Percentiles rank a stretch among this genome's conserved stretches.
Conservation (phyloP, 2,113 vertebrate species). For the Pangasianodon gigas region DNA sequence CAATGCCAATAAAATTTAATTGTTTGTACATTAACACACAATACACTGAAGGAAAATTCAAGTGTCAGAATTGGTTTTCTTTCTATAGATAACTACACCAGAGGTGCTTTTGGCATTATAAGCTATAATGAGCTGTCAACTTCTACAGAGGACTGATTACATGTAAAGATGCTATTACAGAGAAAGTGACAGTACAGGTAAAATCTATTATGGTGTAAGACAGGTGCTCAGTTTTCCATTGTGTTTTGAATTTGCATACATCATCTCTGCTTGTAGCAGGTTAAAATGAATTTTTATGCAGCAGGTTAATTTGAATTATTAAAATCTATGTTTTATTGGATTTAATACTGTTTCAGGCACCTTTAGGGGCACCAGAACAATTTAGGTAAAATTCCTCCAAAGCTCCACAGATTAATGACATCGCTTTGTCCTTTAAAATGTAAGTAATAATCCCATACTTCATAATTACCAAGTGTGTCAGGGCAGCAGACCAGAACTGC, state of each 20-base stretch:
- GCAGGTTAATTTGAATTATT: background rate
- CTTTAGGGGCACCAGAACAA: background rate
- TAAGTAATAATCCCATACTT: background rate
- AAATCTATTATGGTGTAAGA: background rate
- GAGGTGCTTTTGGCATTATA: background rate
- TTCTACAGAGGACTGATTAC: background rate
- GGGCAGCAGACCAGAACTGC: background rate
- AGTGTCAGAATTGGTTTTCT: background rate
- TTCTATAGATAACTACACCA: conserved; percentile 5
- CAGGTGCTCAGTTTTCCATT: background rate
- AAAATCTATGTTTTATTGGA: background rate
- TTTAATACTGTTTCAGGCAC: background rate
- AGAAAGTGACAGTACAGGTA: background rate
- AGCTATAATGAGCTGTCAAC: conserved; percentile 16
- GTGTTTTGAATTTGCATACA: background rate
- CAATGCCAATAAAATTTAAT: background rate
- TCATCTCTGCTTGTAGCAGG: background rate
- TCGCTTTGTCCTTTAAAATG: background rate
- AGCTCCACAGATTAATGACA: background rate
- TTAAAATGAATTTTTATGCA: background rate
- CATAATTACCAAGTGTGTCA: background rate
- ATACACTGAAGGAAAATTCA: background rate
- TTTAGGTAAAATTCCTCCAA: background rate
- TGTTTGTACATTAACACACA: background rate
- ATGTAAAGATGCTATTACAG: background rate